These are phyloP conservation scores for Tetraodon nigroviridis DNA, from an alignment of 2,113 vertebrate species.

Conservation along the genomic window DNA sequence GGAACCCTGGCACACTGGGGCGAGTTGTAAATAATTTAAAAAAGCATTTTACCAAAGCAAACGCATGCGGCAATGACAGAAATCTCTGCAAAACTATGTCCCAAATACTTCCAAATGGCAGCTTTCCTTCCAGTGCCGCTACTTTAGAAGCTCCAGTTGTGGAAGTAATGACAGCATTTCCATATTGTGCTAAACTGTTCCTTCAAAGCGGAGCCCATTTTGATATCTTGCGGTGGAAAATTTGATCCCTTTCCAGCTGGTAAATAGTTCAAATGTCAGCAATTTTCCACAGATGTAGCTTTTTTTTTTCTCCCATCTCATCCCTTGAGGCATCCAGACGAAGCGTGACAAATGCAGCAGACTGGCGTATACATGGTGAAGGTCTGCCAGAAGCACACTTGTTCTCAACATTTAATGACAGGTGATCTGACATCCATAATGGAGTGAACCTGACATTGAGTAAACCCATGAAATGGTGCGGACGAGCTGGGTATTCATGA, in stretches of 20 bases:
- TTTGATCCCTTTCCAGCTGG: slow-evolving; percentile 16
- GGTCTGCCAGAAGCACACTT: slow-evolving; percentile 35
- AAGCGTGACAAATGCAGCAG: slow-evolving; percentile 28
- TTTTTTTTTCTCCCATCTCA: slow-evolving; percentile 14
- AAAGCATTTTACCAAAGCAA: no score
- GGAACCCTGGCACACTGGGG: no score
- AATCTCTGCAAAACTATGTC: no score
- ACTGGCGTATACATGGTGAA: slow-evolving; percentile 10
- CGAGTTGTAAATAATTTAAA: no score
- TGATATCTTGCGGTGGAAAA: slow-evolving; percentile 31
- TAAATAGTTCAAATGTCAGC: slow-evolving; percentile 14
- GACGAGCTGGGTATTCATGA: slow-evolving; percentile 55
- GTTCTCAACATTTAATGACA: slow-evolving; percentile 27
- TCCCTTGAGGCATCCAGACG: slow-evolving; percentile 28
- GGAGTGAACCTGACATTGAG: slow-evolving; percentile 51
- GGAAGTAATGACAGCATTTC: no score
- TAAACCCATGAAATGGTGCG: slow-evolving; percentile 26
- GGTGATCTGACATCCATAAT: slow-evolving; percentile 5
- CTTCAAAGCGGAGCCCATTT: slow-evolving; percentile 53
- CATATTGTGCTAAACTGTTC: neutral
- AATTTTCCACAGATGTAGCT: slow-evolving; percentile 9
- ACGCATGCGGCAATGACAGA: no score
- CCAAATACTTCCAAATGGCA: no score
- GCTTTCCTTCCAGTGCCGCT: no score
- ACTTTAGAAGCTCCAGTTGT: no score